phyloP scores from a whole-genome alignment of 1,140 invertebrate species.

The Hylaeus volcanicus region DNA sequence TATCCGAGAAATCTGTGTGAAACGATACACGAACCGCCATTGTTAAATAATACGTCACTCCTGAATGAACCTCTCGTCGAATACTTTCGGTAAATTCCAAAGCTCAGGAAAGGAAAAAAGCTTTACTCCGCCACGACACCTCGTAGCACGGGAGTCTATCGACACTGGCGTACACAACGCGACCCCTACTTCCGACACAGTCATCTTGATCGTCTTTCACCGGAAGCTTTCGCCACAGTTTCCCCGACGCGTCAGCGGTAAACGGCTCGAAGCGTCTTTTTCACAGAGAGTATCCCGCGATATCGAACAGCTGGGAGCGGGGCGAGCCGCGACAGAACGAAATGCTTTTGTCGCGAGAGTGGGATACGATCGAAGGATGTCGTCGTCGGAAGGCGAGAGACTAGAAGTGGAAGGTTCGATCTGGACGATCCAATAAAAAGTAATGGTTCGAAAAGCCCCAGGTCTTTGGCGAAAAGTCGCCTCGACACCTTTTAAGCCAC shows the following conservation, averaged over 20 bases:
- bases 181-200: slow-evolving; percentile 29
- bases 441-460: slow-evolving; percentile 67
- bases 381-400: slow-evolving; percentile 1
- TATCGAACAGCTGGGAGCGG: slow-evolving; percentile 42
- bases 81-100: too few relatives aligned
- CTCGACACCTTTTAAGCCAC: slow-evolving; percentile 74
- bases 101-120: too few relatives aligned
- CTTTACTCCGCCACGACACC: too few relatives aligned
- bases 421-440: slow-evolving; percentile 65
- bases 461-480: slow-evolving; percentile 73
- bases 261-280: slow-evolving; percentile 53
- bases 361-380: neutral
- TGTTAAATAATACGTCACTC: too few relatives aligned
- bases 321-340: slow-evolving; percentile 20
- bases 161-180: too few relatives aligned
- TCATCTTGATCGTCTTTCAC: slow-evolving; percentile 55
- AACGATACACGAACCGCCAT: too few relatives aligned
- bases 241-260: slow-evolving; percentile 29
- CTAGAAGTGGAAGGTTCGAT: slow-evolving; percentile 27
- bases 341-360: slow-evolving; percentile 21
- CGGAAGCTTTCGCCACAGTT: slow-evolving; percentile 24
- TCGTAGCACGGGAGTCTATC: too few relatives aligned
- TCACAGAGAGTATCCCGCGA: slow-evolving; percentile 51
- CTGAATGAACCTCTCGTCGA: too few relatives aligned
- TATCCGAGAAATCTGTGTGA: too few relatives aligned